Base-by-base conservation (phyloP, 2,888 invertebrate genomes). In the Drepanosiphum platanoidis region DNA sequence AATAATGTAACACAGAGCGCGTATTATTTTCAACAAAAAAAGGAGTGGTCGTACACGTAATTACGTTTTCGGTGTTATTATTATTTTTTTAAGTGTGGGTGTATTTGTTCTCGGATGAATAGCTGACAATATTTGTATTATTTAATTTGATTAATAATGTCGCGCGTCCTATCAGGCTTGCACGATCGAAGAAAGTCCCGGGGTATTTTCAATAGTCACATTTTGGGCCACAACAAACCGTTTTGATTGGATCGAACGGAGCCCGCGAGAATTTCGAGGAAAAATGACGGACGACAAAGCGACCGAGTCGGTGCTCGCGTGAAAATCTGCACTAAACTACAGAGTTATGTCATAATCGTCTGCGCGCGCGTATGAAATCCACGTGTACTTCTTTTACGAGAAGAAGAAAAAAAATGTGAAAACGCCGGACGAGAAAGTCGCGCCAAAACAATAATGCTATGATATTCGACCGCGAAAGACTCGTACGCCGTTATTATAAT, bases 81-180 rank as follows among this genome's bases (percentile, higher is more conserved):
- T n/a, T n/a, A n/a, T n/a, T 64, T 2, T 64, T 64, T 9, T 61
- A 61, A 61, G n/a, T n/a, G 64, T 64, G 64, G 64, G 64, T 64
- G 64, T 64, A 64, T 64, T 64, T 64, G 64, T 27, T 64, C 27
- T 2, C 30, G 30, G 4, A 27, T 64, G 27, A 64, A 30, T 4
- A 64, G 2, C 30, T 13, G 11, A 30, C 27, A 64, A 22, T 61
- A 64, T 27, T 27, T 64, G 27, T 64, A 64, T 64, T 64, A 64
- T 64, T 64, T 61, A 27, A 64, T 64, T 64, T 64, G 27, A 27
- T 64, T 27, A 64, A 64, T 64, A 64, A 64, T 64, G 13, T 64
- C 64, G 11, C 3, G 27, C 30, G 27, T 64, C 13, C 2, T 27
- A 64, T 30, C 64, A n/a, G 11, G 27, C 13, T 64, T 27, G 30